A percentile compares a stretch with the other conserved stretches of the same genome.
Evolutionary conservation across 2,113 vertebrate genomes (phyloP).

Genomic region (Caracal caracal): DNA sequence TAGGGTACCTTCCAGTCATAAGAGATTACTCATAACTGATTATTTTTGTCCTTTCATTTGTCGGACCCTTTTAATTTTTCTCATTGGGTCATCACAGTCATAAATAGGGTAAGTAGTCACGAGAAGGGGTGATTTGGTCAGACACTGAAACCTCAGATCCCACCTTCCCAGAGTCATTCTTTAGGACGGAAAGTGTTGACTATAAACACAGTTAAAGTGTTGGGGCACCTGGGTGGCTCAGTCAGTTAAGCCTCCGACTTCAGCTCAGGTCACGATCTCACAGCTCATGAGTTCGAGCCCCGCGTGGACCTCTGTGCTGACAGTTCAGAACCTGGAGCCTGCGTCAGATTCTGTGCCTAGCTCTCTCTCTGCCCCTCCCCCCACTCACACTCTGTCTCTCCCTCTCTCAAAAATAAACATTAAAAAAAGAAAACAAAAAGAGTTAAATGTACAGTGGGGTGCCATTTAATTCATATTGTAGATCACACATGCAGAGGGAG

Average conservation of each 20-base stretch:
- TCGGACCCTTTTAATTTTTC: background rate
- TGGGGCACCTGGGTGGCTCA: too few relatives aligned
- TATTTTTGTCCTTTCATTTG: background rate
- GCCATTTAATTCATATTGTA: background rate
- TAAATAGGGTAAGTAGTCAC: background rate
- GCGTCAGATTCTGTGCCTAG: too few relatives aligned
- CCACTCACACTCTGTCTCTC: too few relatives aligned
- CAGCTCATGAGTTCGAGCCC: too few relatives aligned
- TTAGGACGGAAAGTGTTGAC: background rate
- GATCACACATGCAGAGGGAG: background rate
- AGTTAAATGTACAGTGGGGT: background rate
- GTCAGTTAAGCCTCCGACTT: too few relatives aligned
- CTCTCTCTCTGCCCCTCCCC: too few relatives aligned
- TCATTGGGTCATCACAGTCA: background rate
- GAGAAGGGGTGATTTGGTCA: background rate
- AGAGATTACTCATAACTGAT: background rate
- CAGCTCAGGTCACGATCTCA: too few relatives aligned
- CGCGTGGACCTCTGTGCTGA: too few relatives aligned
- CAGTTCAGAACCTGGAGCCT: too few relatives aligned
- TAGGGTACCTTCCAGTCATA: background rate
- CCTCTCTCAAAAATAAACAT: too few relatives aligned
- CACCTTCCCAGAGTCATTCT: background rate
- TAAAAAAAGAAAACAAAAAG: constrained; percentile 24
- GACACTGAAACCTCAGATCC: background rate
- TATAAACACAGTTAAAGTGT: background rate